Conservation (phyloP, 2,113 vertebrate species). For the Thunnus thynnus region DNA sequence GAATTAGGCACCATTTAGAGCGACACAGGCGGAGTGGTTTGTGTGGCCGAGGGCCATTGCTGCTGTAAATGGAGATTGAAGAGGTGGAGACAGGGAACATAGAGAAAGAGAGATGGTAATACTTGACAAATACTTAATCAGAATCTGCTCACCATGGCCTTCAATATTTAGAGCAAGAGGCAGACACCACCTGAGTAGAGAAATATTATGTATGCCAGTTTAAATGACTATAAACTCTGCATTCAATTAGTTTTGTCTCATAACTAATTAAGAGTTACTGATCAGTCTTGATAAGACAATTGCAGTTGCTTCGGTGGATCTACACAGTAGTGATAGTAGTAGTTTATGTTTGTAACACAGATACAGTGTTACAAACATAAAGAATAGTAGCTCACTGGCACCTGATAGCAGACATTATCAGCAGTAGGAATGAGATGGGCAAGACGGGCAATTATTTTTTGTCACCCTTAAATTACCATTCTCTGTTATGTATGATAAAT, state of each 20-base stretch:
- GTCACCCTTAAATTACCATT: not conserved
- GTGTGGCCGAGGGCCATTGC: conserved; percentile 41
- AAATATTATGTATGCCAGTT: not conserved
- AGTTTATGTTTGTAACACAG: no score
- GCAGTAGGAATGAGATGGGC: not conserved
- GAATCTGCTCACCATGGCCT: conserved; percentile 21
- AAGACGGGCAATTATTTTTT: not conserved
- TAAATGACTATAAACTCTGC: not conserved
- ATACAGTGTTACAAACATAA: no score
- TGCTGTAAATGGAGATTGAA: conserved; percentile 63
- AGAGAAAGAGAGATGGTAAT: conserved; percentile 52
- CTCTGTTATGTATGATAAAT: not conserved
- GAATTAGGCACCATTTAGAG: conserved; percentile 78
- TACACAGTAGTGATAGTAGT: not conserved
- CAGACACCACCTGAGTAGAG: not conserved
- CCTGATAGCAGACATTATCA: not conserved
- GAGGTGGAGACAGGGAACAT: conserved; percentile 41
- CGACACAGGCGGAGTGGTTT: conserved; percentile 57
- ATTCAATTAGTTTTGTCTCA: not conserved
- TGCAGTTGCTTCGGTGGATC: not conserved
- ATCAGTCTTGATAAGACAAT: not conserved
- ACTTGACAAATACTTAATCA: conserved; percentile 46
- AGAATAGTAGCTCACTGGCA: no score
- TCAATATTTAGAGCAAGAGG: not conserved
- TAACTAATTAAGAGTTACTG: not conserved